Base-by-base conservation (phyloP, 2,113 vertebrate species). In the Eolophus roseicapilla region DNA sequence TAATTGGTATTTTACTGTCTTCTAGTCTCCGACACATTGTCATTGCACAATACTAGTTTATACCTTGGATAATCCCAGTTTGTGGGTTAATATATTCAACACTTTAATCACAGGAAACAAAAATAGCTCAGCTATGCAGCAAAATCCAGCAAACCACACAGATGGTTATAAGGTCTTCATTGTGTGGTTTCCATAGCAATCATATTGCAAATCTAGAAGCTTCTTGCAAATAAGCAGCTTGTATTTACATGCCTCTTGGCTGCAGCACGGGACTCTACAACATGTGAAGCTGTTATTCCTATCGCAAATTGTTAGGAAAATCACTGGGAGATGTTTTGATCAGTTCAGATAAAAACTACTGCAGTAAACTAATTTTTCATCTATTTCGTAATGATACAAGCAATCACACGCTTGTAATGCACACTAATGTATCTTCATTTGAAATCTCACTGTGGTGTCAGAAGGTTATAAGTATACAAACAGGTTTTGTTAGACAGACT, bases 141-240 rank as follows among this genome's bases (percentile, higher is more conserved):
- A 97, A 94, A 98, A 98, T 97, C 96, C 93, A 97, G 96, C 97
- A 98, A 98, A 92, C 93, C 95, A 97, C 97, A 98, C 98, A 98
- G 98, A 98, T 98, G 98, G 98, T 97, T 98, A 93, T 97, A 97
- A 92, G 97, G 95, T 97, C 98, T 98, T 98, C 98, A 98, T 98
- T 98, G 98, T 97, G 97, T 97, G 96, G 98, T 98, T 98, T 98
- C 98, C 98, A 98, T 98, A 98, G 98, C 97, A 98, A 98, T 98
- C 97, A 98, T 98, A 98, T 86, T 97, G 97, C 96, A 98, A 98
- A 98, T 98, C 98, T 98, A 97, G 98, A 98, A 98, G 97, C 97
- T 98, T 97, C 97, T 97, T 98, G 97, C 98, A 98, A 98, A 98
- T 96, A 98, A 98, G 98, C 98, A 98, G 98, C 98, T 98, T 98